Evolutionary conservation across 1,140 invertebrate genomes (phyloP).

Genomic region (Thaumatotibia leucotreta): DNA sequence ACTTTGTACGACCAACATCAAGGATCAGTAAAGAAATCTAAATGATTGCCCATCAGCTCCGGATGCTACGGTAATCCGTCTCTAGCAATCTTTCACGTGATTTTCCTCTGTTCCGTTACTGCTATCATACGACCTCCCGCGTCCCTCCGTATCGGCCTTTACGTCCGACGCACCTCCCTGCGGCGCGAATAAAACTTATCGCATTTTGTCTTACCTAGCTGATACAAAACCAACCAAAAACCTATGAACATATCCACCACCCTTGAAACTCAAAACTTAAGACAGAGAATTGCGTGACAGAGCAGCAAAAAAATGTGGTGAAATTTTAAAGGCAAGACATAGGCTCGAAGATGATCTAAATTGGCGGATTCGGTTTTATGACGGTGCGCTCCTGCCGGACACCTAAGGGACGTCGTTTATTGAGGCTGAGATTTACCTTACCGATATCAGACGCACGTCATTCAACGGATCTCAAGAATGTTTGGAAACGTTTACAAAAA

Average conservation of each 20-base stretch:
- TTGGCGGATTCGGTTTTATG: constrained; percentile 47
- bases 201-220: constrained; percentile 35
- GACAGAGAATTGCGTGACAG: neutral
- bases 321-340: constrained; percentile 25
- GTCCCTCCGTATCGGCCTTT: constrained; percentile 5
- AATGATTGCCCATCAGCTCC: neutral
- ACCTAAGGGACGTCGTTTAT: constrained; percentile 13
- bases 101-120: neutral
- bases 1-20: too few species aligned
- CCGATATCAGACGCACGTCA: neutral
- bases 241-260: neutral
- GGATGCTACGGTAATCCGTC: neutral
- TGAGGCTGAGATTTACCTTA: constrained; percentile 6
- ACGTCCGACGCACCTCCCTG: constrained; percentile 21
- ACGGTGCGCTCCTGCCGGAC: constrained; percentile 22
- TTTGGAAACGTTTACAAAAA: neutral
- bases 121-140: constrained; percentile 16
- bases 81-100: neutral
- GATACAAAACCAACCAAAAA: constrained; percentile 14
- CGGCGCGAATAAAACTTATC: constrained; percentile 48
- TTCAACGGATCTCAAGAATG: neutral
- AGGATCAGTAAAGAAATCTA: too few species aligned
- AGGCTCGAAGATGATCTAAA: constrained; percentile 51
- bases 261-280: constrained; percentile 14
- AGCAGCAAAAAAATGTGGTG: constrained; percentile 8